phyloP scores from a whole-genome alignment of 2,113 vertebrate species.

The Macrotis lagotis region DNA sequence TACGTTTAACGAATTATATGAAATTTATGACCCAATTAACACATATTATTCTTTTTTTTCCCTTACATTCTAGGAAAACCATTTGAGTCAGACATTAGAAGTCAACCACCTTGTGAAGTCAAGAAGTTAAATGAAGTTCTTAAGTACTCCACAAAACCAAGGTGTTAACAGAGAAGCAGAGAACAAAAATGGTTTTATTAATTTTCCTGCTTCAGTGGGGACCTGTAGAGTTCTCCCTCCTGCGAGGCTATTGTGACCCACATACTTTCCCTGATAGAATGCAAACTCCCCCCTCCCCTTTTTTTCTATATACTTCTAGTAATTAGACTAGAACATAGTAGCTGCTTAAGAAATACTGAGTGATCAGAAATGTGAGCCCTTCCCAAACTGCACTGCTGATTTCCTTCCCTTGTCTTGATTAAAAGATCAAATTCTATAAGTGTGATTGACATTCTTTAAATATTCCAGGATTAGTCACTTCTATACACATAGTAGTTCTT shows the following conservation, averaged over 20 bases:
- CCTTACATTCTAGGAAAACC: slow-evolving; percentile 22
- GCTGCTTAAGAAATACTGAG: background rate
- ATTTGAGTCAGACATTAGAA: background rate
- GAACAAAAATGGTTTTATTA: rapidly evolving
- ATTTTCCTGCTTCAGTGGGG: background rate
- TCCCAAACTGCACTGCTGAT: background rate
- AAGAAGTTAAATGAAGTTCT: background rate
- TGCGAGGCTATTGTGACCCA: background rate
- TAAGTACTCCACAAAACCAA: background rate
- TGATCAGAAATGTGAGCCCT: background rate
- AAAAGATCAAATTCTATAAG: background rate
- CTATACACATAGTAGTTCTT: too few relatives aligned
- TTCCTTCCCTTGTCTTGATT: background rate
- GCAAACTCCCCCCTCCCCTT: background rate
- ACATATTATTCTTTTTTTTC: background rate
- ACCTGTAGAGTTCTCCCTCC: background rate
- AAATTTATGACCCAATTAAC: slow-evolving; percentile 46
- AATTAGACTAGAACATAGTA: background rate
- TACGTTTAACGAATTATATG: slow-evolving; percentile 30
- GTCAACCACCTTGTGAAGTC: slow-evolving; percentile 4
- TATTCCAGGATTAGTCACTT: background rate
- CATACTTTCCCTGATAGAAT: background rate
- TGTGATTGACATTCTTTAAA: background rate
- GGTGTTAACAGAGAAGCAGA: background rate
- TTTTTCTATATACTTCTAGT: background rate